Base-by-base conservation (phyloP, 2,797 vertebrate genomes). In the Scolopax bukidnonensis region DNA sequence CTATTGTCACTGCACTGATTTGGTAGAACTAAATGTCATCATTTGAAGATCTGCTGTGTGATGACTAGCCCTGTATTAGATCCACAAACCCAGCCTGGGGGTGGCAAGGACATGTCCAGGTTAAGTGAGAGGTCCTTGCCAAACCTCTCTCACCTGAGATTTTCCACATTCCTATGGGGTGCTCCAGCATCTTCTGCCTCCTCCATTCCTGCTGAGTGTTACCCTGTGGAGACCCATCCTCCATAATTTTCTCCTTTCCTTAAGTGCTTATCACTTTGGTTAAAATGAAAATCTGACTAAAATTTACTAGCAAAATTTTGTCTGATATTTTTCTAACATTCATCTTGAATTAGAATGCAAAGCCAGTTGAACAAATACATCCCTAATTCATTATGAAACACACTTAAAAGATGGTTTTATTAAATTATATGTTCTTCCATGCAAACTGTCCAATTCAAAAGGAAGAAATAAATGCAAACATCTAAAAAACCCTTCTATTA, bases 391-490 rank as follows among this genome's bases (percentile, higher is more conserved):
- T 88, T 69, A 76, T 10, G 51, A 88, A 88, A 24, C 43, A 33
- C 16, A 14, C 23, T 94, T 70, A 63, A 70, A 70, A 81, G 59
- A 84, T 45, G 80, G 27, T 79, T 91, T 90, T 90, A 89, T 88
- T 93, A 84, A 95, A 95, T 91, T 90, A 79, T 53, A 88, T 45
- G 69, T 89, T 95, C 81, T 77, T 90, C 56, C 23, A 23, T 64
- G 63, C 20, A 96, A 96, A 94, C 56, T 74, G 83, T 79, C n/a
- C 9, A 0, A 83, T 87, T 91, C 47, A 90, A 86, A 96, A 16
- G 38, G 50, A 95, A 79, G 73, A 95, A 95, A 96, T 56, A 95
- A 81, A 89, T 1, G 51, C 85, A 95, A 92, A 91, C 76, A 91
- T 91, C 61, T 79, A 74, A 94, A 67, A 23, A 0, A 0, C 41